Conservation (phyloP, 2,888 invertebrate species). For the Calameuta idolon region DNA sequence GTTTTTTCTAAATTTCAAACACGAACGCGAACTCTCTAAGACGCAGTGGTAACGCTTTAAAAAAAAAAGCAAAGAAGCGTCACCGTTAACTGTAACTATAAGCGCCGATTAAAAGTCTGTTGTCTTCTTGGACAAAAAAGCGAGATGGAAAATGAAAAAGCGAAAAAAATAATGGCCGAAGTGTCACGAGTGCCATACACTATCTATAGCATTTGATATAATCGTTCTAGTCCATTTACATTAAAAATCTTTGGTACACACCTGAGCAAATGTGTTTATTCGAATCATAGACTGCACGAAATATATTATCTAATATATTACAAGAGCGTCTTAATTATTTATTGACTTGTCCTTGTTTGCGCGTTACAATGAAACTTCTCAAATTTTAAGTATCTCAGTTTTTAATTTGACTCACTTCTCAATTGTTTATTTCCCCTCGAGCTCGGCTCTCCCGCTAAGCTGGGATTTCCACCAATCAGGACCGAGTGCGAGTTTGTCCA, state of each 20-base stretch:
- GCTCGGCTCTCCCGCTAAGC: too few species aligned
- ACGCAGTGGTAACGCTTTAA: neutral
- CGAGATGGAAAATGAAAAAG: neutral
- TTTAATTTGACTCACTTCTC: too few species aligned
- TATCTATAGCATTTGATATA: slow-evolving; percentile 55
- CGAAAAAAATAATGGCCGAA: neutral
- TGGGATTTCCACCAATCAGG: too few species aligned
- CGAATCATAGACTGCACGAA: slow-evolving; percentile 61
- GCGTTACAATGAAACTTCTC: neutral
- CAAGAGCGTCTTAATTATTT: neutral
- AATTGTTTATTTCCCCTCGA: too few species aligned
- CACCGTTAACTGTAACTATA: neutral
- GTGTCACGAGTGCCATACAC: slow-evolving; percentile 42
- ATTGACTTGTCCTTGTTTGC: neutral
- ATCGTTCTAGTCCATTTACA: slow-evolving; percentile 51
- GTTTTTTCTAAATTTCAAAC: too few species aligned
- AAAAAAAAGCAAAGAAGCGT: neutral
- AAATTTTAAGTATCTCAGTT: too few species aligned
- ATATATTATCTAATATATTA: slow-evolving; percentile 49
- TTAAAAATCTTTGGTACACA: slow-evolving; percentile 50
- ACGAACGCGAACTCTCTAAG: too few species aligned
- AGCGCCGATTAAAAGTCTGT: neutral
- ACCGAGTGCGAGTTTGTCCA: too few species aligned
- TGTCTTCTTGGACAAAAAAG: neutral
- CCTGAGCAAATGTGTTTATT: slow-evolving; percentile 55